Evolutionary conservation across 2,113 vertebrate genomes (phyloP).

Genomic region (Leucoraja erinaceus): DNA sequence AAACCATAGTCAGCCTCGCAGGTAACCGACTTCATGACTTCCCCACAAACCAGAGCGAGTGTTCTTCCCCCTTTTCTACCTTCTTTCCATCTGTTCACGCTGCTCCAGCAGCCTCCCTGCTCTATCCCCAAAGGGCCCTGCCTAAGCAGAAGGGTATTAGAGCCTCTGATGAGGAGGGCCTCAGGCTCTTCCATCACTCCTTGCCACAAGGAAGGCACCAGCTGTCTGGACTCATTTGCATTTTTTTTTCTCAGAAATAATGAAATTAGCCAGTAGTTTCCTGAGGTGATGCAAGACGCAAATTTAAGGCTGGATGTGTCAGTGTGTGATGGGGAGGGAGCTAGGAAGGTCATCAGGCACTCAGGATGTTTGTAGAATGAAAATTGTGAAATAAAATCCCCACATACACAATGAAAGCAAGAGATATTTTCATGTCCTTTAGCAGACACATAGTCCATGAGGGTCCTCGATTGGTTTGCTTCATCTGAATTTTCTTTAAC

Average conservation of each 20-base stretch:
- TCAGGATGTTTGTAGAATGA: slow-evolving; percentile 43
- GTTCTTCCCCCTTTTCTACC: slow-evolving; percentile 52
- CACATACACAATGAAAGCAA: slow-evolving; percentile 36
- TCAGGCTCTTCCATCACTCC: slow-evolving; percentile 78
- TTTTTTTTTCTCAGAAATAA: slow-evolving; percentile 80
- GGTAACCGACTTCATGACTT: slow-evolving; percentile 56
- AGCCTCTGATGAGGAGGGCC: slow-evolving; percentile 73
- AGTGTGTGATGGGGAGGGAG: slow-evolving; percentile 56
- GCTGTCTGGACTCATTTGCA: slow-evolving; percentile 97
- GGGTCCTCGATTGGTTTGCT: slow-evolving; percentile 4
- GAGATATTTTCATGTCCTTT: slow-evolving; percentile 32
- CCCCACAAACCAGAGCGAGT: slow-evolving; percentile 49
- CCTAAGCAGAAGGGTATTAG: slow-evolving; percentile 68
- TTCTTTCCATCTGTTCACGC: slow-evolving; percentile 78
- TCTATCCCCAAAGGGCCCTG: slow-evolving; percentile 65
- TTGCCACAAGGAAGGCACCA: slow-evolving; percentile 76
- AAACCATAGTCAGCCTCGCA: slow-evolving; percentile 49
- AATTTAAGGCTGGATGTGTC: slow-evolving; percentile 69
- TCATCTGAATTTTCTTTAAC: neutral
- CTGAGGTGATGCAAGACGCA: slow-evolving; percentile 82
- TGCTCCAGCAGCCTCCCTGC: slow-evolving; percentile 58
- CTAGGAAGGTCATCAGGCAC: slow-evolving; percentile 60
- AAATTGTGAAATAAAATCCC: slow-evolving; percentile 46
- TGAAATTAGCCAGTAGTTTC: slow-evolving; percentile 97
- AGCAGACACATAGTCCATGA: slow-evolving; percentile 17